Conservation (phyloP, 2,888 invertebrate species). For the Mesorhabditis spiculigera region DNA sequence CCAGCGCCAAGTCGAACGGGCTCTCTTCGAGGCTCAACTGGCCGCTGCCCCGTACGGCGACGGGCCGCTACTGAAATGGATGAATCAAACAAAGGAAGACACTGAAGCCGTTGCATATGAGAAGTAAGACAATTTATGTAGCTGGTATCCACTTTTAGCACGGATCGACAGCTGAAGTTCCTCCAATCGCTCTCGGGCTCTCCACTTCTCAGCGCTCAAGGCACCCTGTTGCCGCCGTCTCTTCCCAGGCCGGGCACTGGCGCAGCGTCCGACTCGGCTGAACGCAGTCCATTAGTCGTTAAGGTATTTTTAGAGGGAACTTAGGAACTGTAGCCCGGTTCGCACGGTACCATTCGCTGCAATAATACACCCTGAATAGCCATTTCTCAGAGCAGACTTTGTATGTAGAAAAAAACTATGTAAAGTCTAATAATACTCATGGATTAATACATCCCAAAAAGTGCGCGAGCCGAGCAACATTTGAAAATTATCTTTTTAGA, state of each 20-base stretch:
- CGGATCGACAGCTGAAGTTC: constrained; percentile 33
- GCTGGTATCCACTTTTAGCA: constrained; percentile 20
- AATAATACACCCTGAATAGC: too few species aligned
- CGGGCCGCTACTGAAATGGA: constrained; percentile 68
- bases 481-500: too few species aligned
- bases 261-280: too few species aligned
- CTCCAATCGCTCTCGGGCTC: constrained; percentile 19
- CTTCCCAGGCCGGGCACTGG: background rate
- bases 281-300: too few species aligned
- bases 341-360: too few species aligned
- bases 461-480: too few species aligned
- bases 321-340: too few species aligned
- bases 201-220: background rate
- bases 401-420: too few species aligned
- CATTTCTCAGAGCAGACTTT: too few species aligned
- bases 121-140: constrained; percentile 12
- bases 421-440: too few species aligned
- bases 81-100: constrained; percentile 9
- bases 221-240: background rate
- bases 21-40: constrained; percentile 67
- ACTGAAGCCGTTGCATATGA: constrained; percentile 21
- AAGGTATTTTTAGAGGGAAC: too few species aligned
- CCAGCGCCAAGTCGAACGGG: constrained; percentile 66
- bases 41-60: constrained; percentile 82
- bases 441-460: too few species aligned